Evolutionary conservation across 2,888 invertebrate species (phyloP), one percentile per base, ranked within the genome.

Genomic region (Epiblema foenella): DNA sequence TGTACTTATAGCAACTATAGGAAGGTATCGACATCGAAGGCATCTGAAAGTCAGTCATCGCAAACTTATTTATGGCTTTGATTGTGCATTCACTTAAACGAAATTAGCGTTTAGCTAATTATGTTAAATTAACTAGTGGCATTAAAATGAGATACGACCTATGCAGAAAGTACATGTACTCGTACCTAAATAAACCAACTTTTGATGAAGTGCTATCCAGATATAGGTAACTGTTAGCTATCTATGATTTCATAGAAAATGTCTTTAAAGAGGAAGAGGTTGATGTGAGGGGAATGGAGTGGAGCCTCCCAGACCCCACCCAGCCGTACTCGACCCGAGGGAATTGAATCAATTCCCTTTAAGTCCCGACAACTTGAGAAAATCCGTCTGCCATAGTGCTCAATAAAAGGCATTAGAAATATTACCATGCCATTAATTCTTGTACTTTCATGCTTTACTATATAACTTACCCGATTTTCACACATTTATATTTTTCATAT

Each of bases 321-420:
- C 77, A 46, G 49, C 65, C 63, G 42, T 42, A 49, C 39, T 64
- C 75, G 76, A 77, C 80, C 77, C 78, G 79, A 80, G 85, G 79
- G 84, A 90, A 91, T 91, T 90, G 90, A 92, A 91, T 91, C 90
- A 92, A 91, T 91, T 89, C 85, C 84, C 85, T 85, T 81, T 81
- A 85, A 82, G 70, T 82, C 80, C 77, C 79, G 81, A 78, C 81
- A 79, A 82, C 83, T 87, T 74, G 82, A 83, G 84, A 81, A 86
- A 87, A 86, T 86, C 87, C 81, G 74, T 77, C 80, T 82, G 79
- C 79, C 80, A 81, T 83, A 83, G 82, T 83, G 79, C 79, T 80
- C 80, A 77, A 81, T 84, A 83, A 78, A 81, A 78, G 76, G 73
- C 49, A 64, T 62, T 69, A 54, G 46, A 46, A 60, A 54, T 63